Evolutionary conservation across 2,888 invertebrate genomes (phyloP), one percentile per base, ranked within the genome.

Genomic region (Scaptomyza flava): DNA sequence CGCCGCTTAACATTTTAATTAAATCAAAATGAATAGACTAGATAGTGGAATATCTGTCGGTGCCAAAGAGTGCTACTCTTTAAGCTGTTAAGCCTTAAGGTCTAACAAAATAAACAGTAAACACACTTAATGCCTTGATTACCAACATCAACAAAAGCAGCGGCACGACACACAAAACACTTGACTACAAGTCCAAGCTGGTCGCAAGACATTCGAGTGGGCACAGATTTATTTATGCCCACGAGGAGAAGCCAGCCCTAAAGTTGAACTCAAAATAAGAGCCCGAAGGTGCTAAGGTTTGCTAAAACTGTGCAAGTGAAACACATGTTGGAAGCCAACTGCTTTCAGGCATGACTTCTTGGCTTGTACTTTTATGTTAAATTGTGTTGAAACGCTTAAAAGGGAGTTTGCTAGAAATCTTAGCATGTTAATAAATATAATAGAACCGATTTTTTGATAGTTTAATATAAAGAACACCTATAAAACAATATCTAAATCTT

Each of bases 81-180:
- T 76, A 85, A 87, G 86, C 86, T 72, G 79, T 87, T 87, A 87
- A 86, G 87, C 86, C 79, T 89, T 85, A 79, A 87, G 89, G 86
- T 85, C 88, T 77, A 86, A 86, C 88, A 86, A 86, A 86, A 86
- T 86, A 88, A 85, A 86, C 86, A 86, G 88, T 86, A 89, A 86
- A 86, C 81, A 88, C 83, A 88, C 75, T 89, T 89, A 86, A 89
- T 89, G 86, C 88, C 88, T 89, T 89, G 89, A 89, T 88, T 87
- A 86, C 83, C 72, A 87, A 68, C 75, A 77, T 58, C 76, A 76
- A 66, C 70, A 59, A 51, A 14, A 17, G 17, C 17, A 17, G 17
- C 17, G 17, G 17, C 17, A 17, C 17, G 17, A 17, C 17, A 17
- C 17, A 17, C 17, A 17, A 17, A 23, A 17, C 33, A 9, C 31